These are phyloP conservation scores for Anser cygnoides DNA, from an alignment of 2,113 vertebrate species.

Conservation along the genomic window DNA sequence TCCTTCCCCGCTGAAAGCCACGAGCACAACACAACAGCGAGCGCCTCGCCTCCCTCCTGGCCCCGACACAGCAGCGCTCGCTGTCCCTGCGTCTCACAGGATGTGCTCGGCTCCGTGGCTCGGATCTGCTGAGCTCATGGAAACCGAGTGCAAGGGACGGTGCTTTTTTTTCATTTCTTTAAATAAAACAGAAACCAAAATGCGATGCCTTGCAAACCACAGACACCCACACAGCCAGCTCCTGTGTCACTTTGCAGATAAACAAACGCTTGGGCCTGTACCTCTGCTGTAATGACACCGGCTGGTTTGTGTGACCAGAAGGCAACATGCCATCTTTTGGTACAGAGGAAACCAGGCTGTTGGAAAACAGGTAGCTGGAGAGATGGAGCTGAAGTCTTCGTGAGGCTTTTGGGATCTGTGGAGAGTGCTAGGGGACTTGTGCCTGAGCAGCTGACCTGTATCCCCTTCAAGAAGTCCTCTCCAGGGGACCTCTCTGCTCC, in stretches of 20 bases:
- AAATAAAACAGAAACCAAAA: constrained; percentile 36
- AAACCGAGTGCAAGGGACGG: neutral
- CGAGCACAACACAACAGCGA: accelerated
- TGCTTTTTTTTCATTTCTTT: neutral
- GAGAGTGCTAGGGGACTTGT: neutral
- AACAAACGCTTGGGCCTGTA: neutral
- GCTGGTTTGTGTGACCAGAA: constrained; percentile 55
- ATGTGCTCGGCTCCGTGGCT: neutral
- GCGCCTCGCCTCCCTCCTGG: neutral
- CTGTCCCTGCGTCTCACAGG: neutral
- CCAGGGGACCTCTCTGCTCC: neutral
- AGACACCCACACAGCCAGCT: constrained; percentile 14
- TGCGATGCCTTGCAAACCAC: neutral
- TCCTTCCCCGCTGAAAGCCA: neutral
- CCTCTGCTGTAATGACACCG: constrained; percentile 64
- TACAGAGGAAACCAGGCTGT: constrained; percentile 57
- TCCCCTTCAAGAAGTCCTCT: neutral
- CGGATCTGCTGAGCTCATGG: constrained; percentile 54
- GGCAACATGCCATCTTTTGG: neutral
- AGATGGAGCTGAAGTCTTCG: neutral
- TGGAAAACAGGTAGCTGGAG: neutral
- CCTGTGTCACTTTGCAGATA: constrained; percentile 39
- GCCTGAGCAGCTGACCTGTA: neutral
- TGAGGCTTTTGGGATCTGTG: neutral
- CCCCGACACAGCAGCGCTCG: accelerated